These are phyloP conservation scores for Spodoptera frugiperda DNA, from an alignment of 1,140 invertebrate genomes.

Conservation along the genomic window DNA sequence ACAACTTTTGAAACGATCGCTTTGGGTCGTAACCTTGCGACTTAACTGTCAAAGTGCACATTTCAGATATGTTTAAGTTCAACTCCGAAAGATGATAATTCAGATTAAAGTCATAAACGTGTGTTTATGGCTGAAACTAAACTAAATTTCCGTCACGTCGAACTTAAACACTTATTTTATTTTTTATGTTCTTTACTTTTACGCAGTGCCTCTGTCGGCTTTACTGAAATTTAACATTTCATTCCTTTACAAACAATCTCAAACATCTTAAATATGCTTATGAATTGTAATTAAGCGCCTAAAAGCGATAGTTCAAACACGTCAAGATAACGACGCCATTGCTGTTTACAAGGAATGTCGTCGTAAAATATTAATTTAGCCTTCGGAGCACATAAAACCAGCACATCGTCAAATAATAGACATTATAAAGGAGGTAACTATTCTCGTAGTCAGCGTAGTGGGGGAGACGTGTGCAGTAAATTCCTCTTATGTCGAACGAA, in stretches of 20 bases:
- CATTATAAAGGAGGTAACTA: slow-evolving; percentile 18
- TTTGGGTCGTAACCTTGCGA: not conserved
- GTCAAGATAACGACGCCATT: not conserved
- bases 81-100: no score
- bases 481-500: slow-evolving; percentile 9
- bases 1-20: slow-evolving; percentile 11
- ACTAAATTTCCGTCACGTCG: no score
- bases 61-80: not conserved
- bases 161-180: no score
- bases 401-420: slow-evolving; percentile 18
- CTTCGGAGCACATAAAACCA: not conserved
- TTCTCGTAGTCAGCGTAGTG: not conserved
- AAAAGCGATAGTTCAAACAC: slow-evolving; percentile 6
- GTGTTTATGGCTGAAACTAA: no score
- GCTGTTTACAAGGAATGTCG: slow-evolving; percentile 9
- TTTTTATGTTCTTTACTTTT: no score
- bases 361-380: slow-evolving; percentile 30
- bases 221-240: not conserved
- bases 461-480: slow-evolving; percentile 9
- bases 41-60: slow-evolving; percentile 21
- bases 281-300: not conserved
- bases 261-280: not conserved
- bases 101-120: no score
- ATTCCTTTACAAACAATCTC: not conserved
- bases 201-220: no score